phyloP scores from a whole-genome alignment of 2,113 vertebrate species.

The Dipodomys ordii region DNA sequence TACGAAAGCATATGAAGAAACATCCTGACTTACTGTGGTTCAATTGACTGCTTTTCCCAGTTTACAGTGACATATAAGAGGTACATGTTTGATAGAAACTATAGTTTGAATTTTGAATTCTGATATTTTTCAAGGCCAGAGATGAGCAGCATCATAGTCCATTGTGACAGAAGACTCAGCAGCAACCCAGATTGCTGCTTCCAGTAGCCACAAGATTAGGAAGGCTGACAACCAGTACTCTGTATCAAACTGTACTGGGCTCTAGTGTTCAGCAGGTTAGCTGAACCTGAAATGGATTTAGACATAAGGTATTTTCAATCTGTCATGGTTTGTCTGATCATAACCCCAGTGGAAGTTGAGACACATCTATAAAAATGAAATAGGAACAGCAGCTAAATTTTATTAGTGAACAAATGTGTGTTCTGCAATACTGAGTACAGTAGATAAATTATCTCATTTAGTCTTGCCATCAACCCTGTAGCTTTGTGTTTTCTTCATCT shows the following conservation, averaged over 20 bases:
- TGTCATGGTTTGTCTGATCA: background rate
- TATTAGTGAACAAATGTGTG: slow-evolving; percentile 41
- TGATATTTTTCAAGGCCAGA: background rate
- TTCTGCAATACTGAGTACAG: background rate
- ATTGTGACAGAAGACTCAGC: background rate
- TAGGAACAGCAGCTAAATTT: slow-evolving; percentile 14
- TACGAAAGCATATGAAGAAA: background rate
- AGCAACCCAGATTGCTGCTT: fast-evolving
- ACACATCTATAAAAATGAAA: background rate
- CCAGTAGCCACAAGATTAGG: background rate
- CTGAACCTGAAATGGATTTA: background rate
- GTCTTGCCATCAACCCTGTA: background rate
- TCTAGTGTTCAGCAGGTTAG: background rate
- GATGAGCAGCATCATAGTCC: background rate
- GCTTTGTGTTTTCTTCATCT: slow-evolving; percentile 5
- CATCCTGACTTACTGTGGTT: background rate
- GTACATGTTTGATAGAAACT: background rate
- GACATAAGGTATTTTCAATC: background rate
- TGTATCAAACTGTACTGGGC: background rate
- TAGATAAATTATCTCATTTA: background rate
- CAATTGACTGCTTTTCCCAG: background rate
- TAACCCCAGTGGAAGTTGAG: background rate
- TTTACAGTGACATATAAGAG: background rate
- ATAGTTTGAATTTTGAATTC: background rate
- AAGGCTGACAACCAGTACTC: background rate